Base-by-base conservation (phyloP, 2,797 vertebrate genomes). In the Anas bernieri region DNA sequence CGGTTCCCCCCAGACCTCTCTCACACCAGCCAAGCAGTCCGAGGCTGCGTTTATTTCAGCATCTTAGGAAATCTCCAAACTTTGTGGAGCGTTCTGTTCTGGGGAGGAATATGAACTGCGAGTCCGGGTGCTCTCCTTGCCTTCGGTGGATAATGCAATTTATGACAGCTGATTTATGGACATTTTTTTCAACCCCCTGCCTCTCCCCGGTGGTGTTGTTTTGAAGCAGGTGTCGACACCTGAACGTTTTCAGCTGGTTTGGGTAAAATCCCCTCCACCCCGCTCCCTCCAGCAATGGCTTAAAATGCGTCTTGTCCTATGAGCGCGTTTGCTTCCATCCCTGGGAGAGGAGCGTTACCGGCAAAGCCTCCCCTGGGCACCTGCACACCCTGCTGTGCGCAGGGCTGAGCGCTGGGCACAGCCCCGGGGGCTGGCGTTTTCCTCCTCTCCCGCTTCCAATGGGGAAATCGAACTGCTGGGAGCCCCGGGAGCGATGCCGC, bases 301-400 rank as follows among this genome's bases (percentile, higher is more conserved):
- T 25, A 41, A 72, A 82, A 85, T 45, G 20, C 5, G 1, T 84
- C 63, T 87, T 64, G 26, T 79, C 39, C 68, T 89, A 23, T 46
- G 74, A 90, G 75, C 64, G 75, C 81, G 87, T 79, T 86, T 85
- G 92, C 88, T 95, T 93, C 43, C 86, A 68, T 94, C 90, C 83
- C 92, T 81, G 74, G 82, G 45, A 95, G 95, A 94, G 68, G 5
- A 58, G 50, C 28, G 66, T 56, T 67, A 9, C 56, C 87, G 39
- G 69, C 64, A n/a, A 73, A 55, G 55, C 41, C 39, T 72, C 48
- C 79, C 61, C 73, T 43, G 86, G 77, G 74, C 83, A 93, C 90
- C 83, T 81, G 82, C 77, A 55, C 73, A 83, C 73, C 54, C 7
- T 5, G 3, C 92, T 86, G 88, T 0, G 5, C 87, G 64, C 33